Evolutionary conservation across 2,888 invertebrate species (phyloP), one percentile per base, ranked within the genome.

Genomic region (Trissolcus japonicus): DNA sequence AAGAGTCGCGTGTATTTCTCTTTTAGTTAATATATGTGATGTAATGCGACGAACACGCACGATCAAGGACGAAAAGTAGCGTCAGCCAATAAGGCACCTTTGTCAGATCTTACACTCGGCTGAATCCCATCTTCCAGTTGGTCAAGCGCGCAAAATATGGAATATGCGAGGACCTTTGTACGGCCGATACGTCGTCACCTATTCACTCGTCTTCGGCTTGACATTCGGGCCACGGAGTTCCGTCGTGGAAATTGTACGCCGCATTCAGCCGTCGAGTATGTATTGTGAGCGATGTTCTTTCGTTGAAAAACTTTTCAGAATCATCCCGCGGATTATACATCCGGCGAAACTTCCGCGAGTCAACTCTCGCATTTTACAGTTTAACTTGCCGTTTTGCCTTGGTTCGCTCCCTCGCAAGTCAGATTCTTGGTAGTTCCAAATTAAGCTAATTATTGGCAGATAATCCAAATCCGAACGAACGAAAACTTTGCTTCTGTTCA

Each of bases 71-170:
- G 80, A 80, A 83, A 82, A 82, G 83, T 84, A 83, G 83, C 82
- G 81, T 80, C 79, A 79, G 83, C 84, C 86, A 87, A 87, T 87
- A 88, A 87, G 83, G 78, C 76, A 83, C 85, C 85, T 88, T 87
- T 88, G 88, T 88, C 86, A 84, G 79, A 84, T 85, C 82, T 86
- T 86, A 83, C 83, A 83, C 82, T 81, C 79, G 84, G 82, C 68
- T 81, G 84, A 81, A 79, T 82, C 80, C 80, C 79, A 82, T 84
- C 86, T 86, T 86, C 86, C 85, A 83, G 83, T 82, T 78, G 84
- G 78, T 73, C 79, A 83, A 83, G 80, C 84, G 81, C 80, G 78
- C 84, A 86, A 87, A 87, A 86, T 87, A 86, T 87, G 85, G 84
- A 86, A 87, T 84, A 85, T 82, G 85, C 84, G 77, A 84, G 82